These are phyloP conservation scores for Holacanthella duospinosa DNA, from an alignment of 2,888 invertebrate genomes.

Conservation along the genomic window DNA sequence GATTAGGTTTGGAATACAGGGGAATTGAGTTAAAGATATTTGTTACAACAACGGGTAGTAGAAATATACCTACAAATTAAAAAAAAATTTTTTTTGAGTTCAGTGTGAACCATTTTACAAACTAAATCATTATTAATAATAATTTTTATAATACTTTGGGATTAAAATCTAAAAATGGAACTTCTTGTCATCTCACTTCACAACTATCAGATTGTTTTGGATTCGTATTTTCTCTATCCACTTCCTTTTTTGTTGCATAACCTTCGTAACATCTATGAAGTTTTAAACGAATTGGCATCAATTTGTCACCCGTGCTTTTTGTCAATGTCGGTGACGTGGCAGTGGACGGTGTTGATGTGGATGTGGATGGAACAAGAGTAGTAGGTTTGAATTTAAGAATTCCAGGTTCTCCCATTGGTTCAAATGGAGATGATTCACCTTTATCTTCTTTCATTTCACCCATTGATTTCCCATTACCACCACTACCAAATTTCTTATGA, in stretches of 20 bases:
- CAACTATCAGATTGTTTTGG: constrained; percentile 35
- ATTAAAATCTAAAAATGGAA: too few relatives aligned
- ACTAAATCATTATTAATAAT: too few relatives aligned
- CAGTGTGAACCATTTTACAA: too few relatives aligned
- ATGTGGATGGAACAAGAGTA: background rate
- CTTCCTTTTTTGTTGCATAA: constrained; percentile 42
- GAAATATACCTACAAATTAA: too few relatives aligned
- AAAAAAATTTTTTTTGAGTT: too few relatives aligned
- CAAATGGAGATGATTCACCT: background rate
- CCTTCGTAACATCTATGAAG: constrained; percentile 70
- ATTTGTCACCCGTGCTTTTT: background rate
- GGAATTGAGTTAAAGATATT: too few relatives aligned
- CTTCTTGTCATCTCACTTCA: constrained; percentile 36
- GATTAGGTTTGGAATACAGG: too few relatives aligned
- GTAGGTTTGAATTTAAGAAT: background rate
- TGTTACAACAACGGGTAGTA: too few relatives aligned
- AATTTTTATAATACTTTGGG: too few relatives aligned
- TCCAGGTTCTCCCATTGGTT: background rate
- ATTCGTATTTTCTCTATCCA: constrained; percentile 23
- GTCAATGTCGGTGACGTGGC: background rate
- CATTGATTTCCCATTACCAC: too few relatives aligned
- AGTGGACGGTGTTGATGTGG: background rate
- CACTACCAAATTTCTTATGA: background rate
- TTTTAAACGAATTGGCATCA: constrained; percentile 70
- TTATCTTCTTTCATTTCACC: background rate